Percentiles rank a stretch among this genome's conserved stretches.
These are phyloP conservation scores for Mellilla xanthometata DNA, from an alignment of 2,888 invertebrate genomes.

Conservation along the genomic window DNA sequence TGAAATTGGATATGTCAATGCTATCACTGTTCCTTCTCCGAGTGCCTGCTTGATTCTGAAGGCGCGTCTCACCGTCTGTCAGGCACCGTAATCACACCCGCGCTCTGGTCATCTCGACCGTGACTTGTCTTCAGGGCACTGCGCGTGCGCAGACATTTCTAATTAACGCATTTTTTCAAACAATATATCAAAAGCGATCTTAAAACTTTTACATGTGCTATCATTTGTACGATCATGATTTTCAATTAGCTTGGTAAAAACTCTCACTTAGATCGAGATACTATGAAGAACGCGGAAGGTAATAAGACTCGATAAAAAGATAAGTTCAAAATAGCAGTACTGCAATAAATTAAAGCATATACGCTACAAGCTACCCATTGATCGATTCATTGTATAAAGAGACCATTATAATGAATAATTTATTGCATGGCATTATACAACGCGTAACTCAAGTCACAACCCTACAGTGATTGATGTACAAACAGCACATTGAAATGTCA, in stretches of 20 bases:
- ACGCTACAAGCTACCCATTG: slow-evolving; percentile 6
- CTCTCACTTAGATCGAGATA: slow-evolving; percentile 23
- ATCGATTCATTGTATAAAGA: slow-evolving; percentile 20
- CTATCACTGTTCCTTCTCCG: slow-evolving; percentile 42
- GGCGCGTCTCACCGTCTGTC: slow-evolving; percentile 35
- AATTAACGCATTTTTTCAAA: slow-evolving; percentile 57
- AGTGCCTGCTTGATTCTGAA: slow-evolving; percentile 49
- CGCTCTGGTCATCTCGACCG: slow-evolving; percentile 64
- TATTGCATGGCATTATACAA: slow-evolving; percentile 20
- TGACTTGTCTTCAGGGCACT: slow-evolving; percentile 71
- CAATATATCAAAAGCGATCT: slow-evolving; percentile 27
- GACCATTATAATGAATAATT: slow-evolving; percentile 19
- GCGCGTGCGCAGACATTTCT: slow-evolving; percentile 51
- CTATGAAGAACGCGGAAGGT: slow-evolving; percentile 11
- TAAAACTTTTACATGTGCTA: slow-evolving; percentile 25
- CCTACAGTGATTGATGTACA: slow-evolving; percentile 45
- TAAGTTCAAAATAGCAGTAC: background rate
- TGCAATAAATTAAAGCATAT: slow-evolving; percentile 20
- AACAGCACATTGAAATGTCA: slow-evolving; percentile 66
- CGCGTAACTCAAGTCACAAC: slow-evolving; percentile 40
- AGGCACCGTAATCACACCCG: slow-evolving; percentile 43
- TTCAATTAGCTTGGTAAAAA: slow-evolving; percentile 22
- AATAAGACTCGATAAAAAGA: slow-evolving; percentile 10
- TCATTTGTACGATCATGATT: slow-evolving; percentile 30
- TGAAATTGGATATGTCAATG: slow-evolving; percentile 27